phyloP scores from a whole-genome alignment of 2,888 invertebrate species.

The Piscicola geometra region DNA sequence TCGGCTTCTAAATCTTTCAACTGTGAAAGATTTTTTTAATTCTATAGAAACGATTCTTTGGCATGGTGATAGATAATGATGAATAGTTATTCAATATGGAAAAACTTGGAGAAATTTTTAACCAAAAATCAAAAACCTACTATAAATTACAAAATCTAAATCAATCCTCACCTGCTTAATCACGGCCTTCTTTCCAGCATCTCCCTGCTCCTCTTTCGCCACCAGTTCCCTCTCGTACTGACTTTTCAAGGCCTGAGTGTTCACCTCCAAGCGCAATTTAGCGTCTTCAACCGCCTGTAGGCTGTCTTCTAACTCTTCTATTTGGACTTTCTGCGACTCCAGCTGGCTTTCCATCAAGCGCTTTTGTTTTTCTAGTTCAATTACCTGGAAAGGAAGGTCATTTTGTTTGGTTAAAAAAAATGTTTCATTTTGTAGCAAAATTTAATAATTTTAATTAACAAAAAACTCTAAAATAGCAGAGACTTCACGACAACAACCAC shows the following conservation, averaged over 20 bases:
- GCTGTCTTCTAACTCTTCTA: slow-evolving; percentile 59
- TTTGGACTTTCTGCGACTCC: slow-evolving; percentile 79
- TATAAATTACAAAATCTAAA: too few species aligned
- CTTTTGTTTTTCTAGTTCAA: slow-evolving; percentile 94
- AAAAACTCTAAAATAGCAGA: background rate
- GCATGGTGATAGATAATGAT: background rate
- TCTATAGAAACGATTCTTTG: too few species aligned
- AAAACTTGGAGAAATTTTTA: background rate
- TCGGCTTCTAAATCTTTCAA: slow-evolving; percentile 88
- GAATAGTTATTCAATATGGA: background rate
- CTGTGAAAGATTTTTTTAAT: too few species aligned
- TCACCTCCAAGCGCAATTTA: slow-evolving; percentile 90
- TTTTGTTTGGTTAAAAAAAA: background rate
- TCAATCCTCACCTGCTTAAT: slow-evolving; percentile 71
- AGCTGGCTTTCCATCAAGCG: slow-evolving; percentile 81
- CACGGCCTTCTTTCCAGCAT: slow-evolving; percentile 83
- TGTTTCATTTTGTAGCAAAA: too few species aligned
- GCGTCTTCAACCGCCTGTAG: slow-evolving; percentile 93
- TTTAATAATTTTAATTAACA: slow-evolving; percentile 8
- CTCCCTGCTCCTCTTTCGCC: slow-evolving; percentile 89
- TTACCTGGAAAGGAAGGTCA: slow-evolving; percentile 62
- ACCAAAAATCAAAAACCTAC: background rate
- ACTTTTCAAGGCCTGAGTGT: slow-evolving; percentile 90
- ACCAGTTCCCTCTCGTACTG: slow-evolving; percentile 88
- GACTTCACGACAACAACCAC: background rate